These are phyloP conservation scores for Alosa alosa DNA, from an alignment of 2,113 vertebrate genomes.

Conservation along the genomic window DNA sequence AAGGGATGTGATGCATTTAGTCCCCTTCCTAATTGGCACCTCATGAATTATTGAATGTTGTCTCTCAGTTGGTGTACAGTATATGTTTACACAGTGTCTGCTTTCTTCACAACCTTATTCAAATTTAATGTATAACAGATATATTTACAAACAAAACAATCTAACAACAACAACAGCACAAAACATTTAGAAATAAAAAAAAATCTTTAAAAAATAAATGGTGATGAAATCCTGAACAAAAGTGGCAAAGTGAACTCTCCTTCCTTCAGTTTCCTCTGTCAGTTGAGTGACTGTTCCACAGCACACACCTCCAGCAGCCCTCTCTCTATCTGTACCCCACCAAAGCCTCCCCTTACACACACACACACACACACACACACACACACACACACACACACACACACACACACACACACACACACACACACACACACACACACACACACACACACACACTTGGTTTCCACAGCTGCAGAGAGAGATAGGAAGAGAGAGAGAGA, in stretches of 20 bases:
- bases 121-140: not conserved
- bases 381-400: not conserved
- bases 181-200: not conserved
- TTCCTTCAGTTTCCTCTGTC: conserved; percentile 34
- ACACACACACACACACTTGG: conserved; percentile 50
- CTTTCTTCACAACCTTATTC: not conserved
- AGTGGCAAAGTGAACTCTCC: not conserved
- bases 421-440: conserved; percentile 5
- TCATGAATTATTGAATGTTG: not conserved
- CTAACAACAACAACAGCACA: not conserved
- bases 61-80: not conserved
- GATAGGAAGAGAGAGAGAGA: conserved; percentile 37
- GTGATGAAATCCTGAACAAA: not conserved
- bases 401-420: not conserved
- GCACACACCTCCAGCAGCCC: conserved; percentile 17
- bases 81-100: not conserved
- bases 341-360: not conserved
- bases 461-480: conserved; percentile 80
- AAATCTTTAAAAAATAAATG: not conserved
- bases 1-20: not conserved
- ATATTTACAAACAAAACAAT: not conserved
- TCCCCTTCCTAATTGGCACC: not conserved
- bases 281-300: conserved; percentile 55
- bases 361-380: no score
- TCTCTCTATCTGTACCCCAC: not conserved